Evolutionary conservation across 1,140 invertebrate genomes (phyloP), one percentile per base, ranked within the genome.

Genomic region (Zaprionus vittiger): DNA sequence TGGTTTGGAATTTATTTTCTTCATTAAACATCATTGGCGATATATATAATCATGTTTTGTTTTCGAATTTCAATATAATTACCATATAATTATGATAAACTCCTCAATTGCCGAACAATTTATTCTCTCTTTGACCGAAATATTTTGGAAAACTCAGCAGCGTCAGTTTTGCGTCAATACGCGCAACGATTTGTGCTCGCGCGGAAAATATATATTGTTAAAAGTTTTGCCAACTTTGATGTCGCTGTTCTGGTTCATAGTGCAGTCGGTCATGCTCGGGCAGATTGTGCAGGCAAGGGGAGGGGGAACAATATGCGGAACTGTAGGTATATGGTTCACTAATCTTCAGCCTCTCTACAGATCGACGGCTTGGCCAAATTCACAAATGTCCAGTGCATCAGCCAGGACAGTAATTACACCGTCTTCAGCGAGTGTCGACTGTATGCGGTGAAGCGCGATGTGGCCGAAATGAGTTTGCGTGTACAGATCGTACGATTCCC

Each of bases 371-470:
- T 91, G 38, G 79, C 90, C 24, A 91, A 91, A 68, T 91, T 91
- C 12, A 91, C 89, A 7, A 91, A 91, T 57, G 57, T 91, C 12
- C 60, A 91, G 59, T 91, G 87, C n/a, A 7, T 73, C 2, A 76
- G 54, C 56, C 31, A 65, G 31, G 81, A 91, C 57, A 14, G 47
- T 14, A 91, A 70, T 49, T 79, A 82, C 12, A 74, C 74, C 14
- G 31, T 37, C 14, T 75, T 91, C n/a, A 76, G 71, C 6, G 22
- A 59, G 22, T 91, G 87, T 37, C 87, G 87, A 0, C 47, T 91
- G 52, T 77, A 83, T n/a, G 87, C 87, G 26, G 72, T 91, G 0
- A 87, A 91, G 38, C 85, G 87, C 26, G 87, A 91, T 61, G 87
- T 91, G 4, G 83, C 73, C 20, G 89, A 91, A 65, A 72, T 91